These are phyloP conservation scores for Carpatolechia fugitivella DNA, from an alignment of 2,888 invertebrate genomes.

Conservation along the genomic window DNA sequence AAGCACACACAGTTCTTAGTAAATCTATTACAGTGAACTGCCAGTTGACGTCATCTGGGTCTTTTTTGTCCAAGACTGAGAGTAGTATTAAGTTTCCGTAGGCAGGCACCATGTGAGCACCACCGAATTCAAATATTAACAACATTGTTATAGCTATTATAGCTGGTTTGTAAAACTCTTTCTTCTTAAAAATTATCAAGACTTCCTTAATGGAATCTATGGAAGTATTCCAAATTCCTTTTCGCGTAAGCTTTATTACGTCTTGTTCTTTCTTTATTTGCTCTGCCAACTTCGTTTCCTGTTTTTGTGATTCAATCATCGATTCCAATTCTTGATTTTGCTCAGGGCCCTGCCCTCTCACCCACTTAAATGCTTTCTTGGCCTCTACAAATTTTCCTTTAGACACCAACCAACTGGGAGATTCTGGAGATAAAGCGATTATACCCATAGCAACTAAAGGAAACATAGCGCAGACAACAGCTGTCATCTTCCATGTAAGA, in stretches of 20 bases:
- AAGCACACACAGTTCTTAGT: constrained; percentile 81
- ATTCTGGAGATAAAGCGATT: constrained; percentile 79
- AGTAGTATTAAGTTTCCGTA: constrained; percentile 68
- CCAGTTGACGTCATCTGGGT: constrained; percentile 60
- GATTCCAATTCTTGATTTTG: constrained; percentile 65
- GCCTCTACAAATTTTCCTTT: constrained; percentile 79
- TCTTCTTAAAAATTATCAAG: constrained; percentile 65
- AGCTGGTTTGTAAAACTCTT: constrained; percentile 68
- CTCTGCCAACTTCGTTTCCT: constrained; percentile 42
- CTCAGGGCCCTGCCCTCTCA: constrained; percentile 73
- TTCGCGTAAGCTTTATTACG: constrained; percentile 36
- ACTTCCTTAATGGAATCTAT: constrained; percentile 49
- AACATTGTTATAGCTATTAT: constrained; percentile 70
- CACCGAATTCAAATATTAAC: constrained; percentile 70
- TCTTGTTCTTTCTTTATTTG: constrained; percentile 38
- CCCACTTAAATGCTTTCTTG: constrained; percentile 78
- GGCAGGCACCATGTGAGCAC: constrained; percentile 70
- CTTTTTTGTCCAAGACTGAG: constrained; percentile 56
- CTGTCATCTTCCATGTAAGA: constrained; percentile 79
- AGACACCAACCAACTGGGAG: constrained; percentile 83
- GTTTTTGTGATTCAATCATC: constrained; percentile 62
- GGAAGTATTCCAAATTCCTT: constrained; percentile 44
- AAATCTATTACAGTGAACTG: constrained; percentile 83
- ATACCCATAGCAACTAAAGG: constrained; percentile 71
- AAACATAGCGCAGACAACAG: constrained; percentile 72